phyloP scores from a whole-genome alignment of 2,113 vertebrate species.

The Ammospiza caudacuta region DNA sequence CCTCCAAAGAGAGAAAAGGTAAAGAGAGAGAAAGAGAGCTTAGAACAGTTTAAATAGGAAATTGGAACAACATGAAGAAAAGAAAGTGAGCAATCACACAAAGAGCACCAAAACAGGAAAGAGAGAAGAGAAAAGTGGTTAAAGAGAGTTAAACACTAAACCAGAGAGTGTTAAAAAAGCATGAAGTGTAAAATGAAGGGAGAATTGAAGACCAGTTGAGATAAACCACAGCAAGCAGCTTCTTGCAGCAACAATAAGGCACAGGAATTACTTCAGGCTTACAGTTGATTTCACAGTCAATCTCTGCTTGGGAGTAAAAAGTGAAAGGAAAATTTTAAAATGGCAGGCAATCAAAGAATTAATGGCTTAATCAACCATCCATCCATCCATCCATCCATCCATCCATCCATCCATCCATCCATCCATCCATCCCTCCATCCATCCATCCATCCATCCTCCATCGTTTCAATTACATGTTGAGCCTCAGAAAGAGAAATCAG shows the following conservation, averaged over 20 bases:
- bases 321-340: background rate
- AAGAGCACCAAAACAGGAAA: background rate
- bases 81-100: background rate
- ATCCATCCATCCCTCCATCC: background rate
- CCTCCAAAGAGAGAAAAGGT: background rate
- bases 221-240: background rate
- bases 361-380: background rate
- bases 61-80: background rate
- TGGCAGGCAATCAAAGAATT: background rate
- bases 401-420: background rate
- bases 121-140: background rate
- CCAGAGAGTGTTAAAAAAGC: background rate
- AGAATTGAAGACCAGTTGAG: background rate
- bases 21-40: background rate
- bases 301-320: background rate
- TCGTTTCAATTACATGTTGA: background rate
- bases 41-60: background rate
- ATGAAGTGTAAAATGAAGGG: background rate
- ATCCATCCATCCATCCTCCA: background rate
- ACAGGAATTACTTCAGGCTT: background rate
- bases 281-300: constrained; percentile 24
- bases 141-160: background rate
- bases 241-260: background rate
- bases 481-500: background rate
- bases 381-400: background rate